phyloP scores from a whole-genome alignment of 30 jellyfish, hydroid and myxozoan genomes.

The Chironex yamaguchii region DNA sequence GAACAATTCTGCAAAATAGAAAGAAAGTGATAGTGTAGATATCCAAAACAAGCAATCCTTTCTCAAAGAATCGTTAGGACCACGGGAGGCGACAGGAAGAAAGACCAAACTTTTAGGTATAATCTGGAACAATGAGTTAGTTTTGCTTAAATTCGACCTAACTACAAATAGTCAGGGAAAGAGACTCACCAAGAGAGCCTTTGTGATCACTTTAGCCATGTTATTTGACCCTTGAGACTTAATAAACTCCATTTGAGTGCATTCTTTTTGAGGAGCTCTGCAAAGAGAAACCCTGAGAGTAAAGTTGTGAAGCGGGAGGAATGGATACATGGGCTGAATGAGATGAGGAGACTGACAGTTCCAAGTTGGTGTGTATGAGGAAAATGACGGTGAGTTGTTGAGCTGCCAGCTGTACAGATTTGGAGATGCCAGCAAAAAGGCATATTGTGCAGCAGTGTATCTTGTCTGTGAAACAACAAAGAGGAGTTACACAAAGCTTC shows the following conservation, averaged over 20 bases:
- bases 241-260: background rate
- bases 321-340: conserved; percentile 30
- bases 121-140: conserved; percentile 37
- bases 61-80: conserved; percentile 47
- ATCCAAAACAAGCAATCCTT: conserved; percentile 1
- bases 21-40: conserved; percentile 1
- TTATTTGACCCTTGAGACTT: background rate
- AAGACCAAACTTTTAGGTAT: conserved; percentile 25
- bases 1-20: conserved; percentile 12
- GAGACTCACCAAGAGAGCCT: conserved; percentile 37
- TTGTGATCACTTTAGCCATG: conserved; percentile 14
- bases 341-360: conserved; percentile 7
- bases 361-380: conserved; percentile 13
- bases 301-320: conserved; percentile 15
- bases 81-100: conserved; percentile 13
- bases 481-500: conserved; percentile 17
- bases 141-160: background rate
- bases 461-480: conserved; percentile 24
- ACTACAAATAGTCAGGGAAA: conserved; percentile 11
- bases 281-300: conserved; percentile 21
- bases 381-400: conserved; percentile 17
- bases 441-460: conserved; percentile 34
- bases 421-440: conserved; percentile 51
- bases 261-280: conserved; percentile 25
- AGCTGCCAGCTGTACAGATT: conserved; percentile 27